Evolutionary conservation across 2,113 vertebrate genomes (phyloP).

Genomic region (Poeciliopsis prolifica): DNA sequence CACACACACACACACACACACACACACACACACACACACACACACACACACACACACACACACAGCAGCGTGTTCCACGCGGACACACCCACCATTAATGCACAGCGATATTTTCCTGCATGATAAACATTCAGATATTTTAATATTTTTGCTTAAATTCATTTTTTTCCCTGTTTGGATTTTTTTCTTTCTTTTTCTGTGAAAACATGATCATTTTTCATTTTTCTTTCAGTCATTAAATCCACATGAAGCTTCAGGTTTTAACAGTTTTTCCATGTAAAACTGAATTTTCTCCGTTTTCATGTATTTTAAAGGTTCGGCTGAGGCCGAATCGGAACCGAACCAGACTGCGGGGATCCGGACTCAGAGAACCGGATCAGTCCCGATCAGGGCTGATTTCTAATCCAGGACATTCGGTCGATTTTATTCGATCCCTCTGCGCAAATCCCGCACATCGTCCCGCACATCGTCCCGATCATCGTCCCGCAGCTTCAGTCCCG

Average conservation of each 20-base stretch:
- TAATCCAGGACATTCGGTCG: background rate
- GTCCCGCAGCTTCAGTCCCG: background rate
- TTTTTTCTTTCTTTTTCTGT: no score
- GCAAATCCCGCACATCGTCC: background rate
- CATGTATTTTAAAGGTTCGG: background rate
- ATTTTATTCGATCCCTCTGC: background rate
- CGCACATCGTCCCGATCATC: background rate
- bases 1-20: slow-evolving; percentile 6
- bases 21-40: slow-evolving; percentile 23
- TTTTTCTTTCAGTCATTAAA: background rate
- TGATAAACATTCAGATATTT: background rate
- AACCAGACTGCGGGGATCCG: slow-evolving; percentile 21
- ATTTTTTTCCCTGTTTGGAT: no score
- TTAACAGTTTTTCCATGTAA: background rate
- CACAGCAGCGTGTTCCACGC: slow-evolving; percentile 45
- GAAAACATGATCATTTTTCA: no score
- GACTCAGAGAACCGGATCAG: no score
- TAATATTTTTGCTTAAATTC: background rate
- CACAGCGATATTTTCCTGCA: slow-evolving; percentile 36
- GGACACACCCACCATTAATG: slow-evolving; percentile 62
- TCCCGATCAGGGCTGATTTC: background rate
- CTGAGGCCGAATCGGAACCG: slow-evolving; percentile 20
- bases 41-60: slow-evolving; percentile 25
- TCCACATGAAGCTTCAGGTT: background rate
- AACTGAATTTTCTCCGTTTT: background rate